Percentiles rank a stretch among this genome's conserved stretches.
Evolutionary conservation across 35 echinoderm and acorn worm species (phyloP).

Genomic region (Acanthaster planci): DNA sequence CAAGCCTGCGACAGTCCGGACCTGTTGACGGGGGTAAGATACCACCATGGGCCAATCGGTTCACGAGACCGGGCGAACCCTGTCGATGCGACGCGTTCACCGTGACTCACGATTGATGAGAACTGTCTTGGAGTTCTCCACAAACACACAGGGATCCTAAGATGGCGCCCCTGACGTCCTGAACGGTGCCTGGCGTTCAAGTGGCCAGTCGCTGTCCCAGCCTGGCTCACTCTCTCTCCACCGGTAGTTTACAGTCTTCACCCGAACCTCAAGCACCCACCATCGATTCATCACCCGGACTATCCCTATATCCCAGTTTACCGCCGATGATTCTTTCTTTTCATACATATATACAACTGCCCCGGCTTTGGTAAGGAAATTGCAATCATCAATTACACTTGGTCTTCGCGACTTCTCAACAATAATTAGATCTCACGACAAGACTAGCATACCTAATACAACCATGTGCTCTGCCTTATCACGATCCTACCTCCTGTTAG

Average conservation of each 20-base stretch:
- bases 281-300: not conserved
- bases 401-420: not conserved
- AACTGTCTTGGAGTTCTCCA: not conserved
- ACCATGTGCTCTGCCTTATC: not conserved
- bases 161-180: conserved; percentile 22
- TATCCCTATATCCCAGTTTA: not conserved
- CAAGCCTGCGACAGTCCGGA: not conserved
- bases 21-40: conserved; percentile 9
- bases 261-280: not conserved
- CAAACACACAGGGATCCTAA: not conserved
- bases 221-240: too few relatives aligned
- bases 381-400: conserved; percentile 9
- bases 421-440: not conserved
- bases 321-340: not conserved
- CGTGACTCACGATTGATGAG: conserved; percentile 1
- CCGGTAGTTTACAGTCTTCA: too few relatives aligned
- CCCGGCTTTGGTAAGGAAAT: not conserved
- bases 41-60: not conserved
- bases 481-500: too few relatives aligned
- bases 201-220: not conserved
- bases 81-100: too few relatives aligned
- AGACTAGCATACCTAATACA: conserved; percentile 6
- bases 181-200: not conserved
- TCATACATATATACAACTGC: not conserved
- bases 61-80: not conserved